Evolutionary conservation across 2,113 vertebrate genomes (phyloP).

Genomic region (Cettia cetti): DNA sequence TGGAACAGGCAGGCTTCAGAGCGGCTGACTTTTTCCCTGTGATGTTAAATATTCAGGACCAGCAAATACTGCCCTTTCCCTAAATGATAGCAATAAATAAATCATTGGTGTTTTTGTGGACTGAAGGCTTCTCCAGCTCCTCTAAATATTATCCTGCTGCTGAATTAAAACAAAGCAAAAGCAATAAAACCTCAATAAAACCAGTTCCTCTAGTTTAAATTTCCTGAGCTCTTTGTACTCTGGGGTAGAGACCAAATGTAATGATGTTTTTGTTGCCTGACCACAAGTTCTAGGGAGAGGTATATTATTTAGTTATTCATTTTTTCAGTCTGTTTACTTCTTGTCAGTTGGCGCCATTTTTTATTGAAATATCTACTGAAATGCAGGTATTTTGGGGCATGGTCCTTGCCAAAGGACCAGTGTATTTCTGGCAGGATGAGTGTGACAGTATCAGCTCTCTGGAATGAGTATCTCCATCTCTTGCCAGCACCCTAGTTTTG

Average conservation of each 20-base stretch:
- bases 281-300: background rate
- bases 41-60: constrained; percentile 17
- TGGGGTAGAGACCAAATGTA: background rate
- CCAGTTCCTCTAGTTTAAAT: background rate
- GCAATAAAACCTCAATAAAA: background rate
- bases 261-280: background rate
- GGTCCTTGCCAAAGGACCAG: background rate
- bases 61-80: constrained; percentile 29
- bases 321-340: background rate
- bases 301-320: background rate
- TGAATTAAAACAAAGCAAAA: constrained; percentile 2
- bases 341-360: background rate
- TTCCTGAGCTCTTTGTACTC: background rate
- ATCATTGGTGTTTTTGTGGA: constrained; percentile 35
- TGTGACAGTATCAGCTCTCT: background rate
- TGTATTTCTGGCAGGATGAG: background rate
- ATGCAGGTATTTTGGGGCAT: background rate
- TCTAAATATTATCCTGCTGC: background rate
- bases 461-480: background rate
- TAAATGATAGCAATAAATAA: constrained; percentile 50
- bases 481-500: background rate
- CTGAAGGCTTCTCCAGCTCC: background rate
- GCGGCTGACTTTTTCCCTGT: background rate
- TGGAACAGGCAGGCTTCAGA: background rate
- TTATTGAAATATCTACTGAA: background rate